Conservation (phyloP, 1,140 invertebrate species). For the Trigoniulus corallinus region DNA sequence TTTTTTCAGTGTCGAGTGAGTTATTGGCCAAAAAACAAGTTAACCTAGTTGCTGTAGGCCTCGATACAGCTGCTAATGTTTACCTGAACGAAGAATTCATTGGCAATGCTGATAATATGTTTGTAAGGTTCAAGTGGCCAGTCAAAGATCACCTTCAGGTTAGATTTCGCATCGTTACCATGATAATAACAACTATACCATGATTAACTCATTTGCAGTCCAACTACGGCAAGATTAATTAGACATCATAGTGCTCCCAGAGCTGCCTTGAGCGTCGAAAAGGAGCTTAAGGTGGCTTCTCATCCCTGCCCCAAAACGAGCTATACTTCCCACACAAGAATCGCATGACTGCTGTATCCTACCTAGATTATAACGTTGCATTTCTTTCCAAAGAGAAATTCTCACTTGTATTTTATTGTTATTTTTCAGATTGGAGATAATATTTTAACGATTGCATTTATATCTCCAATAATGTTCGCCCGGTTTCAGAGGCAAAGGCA, state of each 20-base stretch:
- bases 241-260: too few relatives aligned
- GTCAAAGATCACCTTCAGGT: slow-evolving; percentile 34
- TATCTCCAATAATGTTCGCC: slow-evolving; percentile 54
- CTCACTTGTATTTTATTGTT: too few relatives aligned
- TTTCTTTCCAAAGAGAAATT: too few relatives aligned
- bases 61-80: slow-evolving; percentile 69
- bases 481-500: slow-evolving; percentile 35
- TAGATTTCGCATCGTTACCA: neutral
- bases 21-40: slow-evolving; percentile 23
- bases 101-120: slow-evolving; percentile 71
- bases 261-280: too few relatives aligned
- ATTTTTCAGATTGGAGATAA: slow-evolving; percentile 39
- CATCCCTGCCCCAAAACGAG: too few relatives aligned
- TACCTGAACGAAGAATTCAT: slow-evolving; percentile 50
- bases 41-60: slow-evolving; percentile 55
- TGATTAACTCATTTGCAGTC: too few relatives aligned
- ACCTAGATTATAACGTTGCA: too few relatives aligned
- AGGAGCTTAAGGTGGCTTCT: too few relatives aligned
- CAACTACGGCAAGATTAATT: too few relatives aligned
- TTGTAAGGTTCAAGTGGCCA: slow-evolving; percentile 59
- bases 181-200: neutral
- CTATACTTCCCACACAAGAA: too few relatives aligned
- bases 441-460: slow-evolving; percentile 46
- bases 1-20: slow-evolving; percentile 13
- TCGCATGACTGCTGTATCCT: too few relatives aligned